phyloP scores from a whole-genome alignment of 2,888 invertebrate genomes.

The Ctenicera cuprea region DNA sequence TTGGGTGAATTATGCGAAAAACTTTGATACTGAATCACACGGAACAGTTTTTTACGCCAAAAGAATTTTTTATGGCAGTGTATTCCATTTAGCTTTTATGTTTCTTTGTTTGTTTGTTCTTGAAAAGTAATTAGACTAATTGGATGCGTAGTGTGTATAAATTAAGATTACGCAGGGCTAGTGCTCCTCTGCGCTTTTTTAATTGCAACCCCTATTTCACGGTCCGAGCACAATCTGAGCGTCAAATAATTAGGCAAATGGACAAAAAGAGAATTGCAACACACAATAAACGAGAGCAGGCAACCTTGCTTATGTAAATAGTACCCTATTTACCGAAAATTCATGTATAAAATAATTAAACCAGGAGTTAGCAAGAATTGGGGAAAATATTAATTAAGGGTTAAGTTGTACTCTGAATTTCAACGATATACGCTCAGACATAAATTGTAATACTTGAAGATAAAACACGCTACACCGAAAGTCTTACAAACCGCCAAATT shows the following conservation, averaged over 20 bases:
- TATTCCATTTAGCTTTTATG: constrained; percentile 34
- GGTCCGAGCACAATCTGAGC: constrained; percentile 39
- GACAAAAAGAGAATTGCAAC: constrained; percentile 40
- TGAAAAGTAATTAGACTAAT: constrained; percentile 43
- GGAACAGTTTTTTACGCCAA: constrained; percentile 32
- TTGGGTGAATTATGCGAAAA: constrained; percentile 66
- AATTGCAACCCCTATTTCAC: constrained; percentile 41
- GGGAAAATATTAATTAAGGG: constrained; percentile 41
- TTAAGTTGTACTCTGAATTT: constrained; percentile 37
- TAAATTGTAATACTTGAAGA: constrained; percentile 34
- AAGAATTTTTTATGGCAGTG: constrained; percentile 27
- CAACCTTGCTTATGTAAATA: constrained; percentile 36
- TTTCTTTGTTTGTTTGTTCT: constrained; percentile 36
- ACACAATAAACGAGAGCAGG: constrained; percentile 37
- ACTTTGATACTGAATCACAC: constrained; percentile 57
- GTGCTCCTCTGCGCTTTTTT: constrained; percentile 31
- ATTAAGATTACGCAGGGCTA: constrained; percentile 34
- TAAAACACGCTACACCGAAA: constrained; percentile 35
- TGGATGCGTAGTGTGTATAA: constrained; percentile 39
- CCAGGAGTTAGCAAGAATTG: constrained; percentile 35
- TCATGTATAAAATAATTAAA: constrained; percentile 39
- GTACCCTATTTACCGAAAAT: constrained; percentile 32
- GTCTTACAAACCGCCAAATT: constrained; percentile 28
- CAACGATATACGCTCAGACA: constrained; percentile 31
- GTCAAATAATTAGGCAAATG: constrained; percentile 43